phyloP scores from a whole-genome alignment of 2,888 invertebrate genomes.

The Chirona hameri region DNA sequence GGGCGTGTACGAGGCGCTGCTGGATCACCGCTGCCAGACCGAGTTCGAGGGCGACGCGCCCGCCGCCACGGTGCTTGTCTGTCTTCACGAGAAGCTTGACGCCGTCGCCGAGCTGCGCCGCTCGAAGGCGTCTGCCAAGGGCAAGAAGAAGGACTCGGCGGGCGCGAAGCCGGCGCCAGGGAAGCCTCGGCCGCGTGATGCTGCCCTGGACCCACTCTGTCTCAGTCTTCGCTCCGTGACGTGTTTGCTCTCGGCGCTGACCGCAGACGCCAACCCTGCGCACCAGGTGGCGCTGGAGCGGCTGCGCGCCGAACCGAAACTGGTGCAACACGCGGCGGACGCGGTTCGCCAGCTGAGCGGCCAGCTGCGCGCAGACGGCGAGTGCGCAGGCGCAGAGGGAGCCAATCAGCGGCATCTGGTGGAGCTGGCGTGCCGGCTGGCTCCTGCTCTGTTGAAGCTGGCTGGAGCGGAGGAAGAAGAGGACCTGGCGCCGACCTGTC shows the following conservation, averaged over 20 bases:
- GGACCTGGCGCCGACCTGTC: neutral
- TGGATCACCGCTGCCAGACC: slow-evolving; percentile 45
- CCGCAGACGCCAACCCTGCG: neutral
- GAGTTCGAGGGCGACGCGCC: neutral
- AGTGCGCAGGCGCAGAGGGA: slow-evolving; percentile 13
- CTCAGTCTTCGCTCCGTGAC: slow-evolving; percentile 6
- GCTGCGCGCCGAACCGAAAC: neutral
- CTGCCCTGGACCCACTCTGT: neutral
- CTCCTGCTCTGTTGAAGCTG: neutral
- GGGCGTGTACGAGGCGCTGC: slow-evolving; percentile 62
- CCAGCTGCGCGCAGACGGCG: slow-evolving; percentile 9
- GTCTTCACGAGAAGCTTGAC: slow-evolving; percentile 3
- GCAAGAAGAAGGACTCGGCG: neutral
- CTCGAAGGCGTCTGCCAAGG: neutral
- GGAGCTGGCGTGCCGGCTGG: neutral
- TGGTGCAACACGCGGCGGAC: neutral
- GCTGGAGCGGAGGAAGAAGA: neutral
- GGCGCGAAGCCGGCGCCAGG: neutral
- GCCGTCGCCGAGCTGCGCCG: neutral
- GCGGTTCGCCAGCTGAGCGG: neutral
- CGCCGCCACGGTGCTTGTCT: neutral
- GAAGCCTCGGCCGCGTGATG: neutral
- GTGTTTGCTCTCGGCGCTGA: neutral
- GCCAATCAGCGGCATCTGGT: neutral
- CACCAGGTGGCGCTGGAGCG: no score